phyloP scores from a whole-genome alignment of 2,113 vertebrate genomes.

The Phaethornis superciliosus region DNA sequence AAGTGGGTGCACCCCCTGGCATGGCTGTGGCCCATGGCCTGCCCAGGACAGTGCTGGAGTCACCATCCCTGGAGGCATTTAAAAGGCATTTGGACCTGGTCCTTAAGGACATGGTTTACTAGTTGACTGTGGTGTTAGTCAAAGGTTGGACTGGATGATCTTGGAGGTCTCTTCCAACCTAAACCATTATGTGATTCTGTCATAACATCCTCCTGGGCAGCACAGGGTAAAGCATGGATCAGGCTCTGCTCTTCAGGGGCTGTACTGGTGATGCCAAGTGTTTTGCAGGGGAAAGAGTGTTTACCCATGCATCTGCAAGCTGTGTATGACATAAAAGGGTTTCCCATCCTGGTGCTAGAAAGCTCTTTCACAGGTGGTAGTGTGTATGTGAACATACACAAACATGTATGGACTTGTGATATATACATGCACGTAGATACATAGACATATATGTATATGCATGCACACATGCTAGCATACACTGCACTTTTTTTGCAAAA shows the following conservation, averaged over 20 bases:
- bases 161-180: too few relatives aligned
- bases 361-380: background rate
- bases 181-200: too few relatives aligned
- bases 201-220: too few relatives aligned
- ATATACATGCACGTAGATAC: rapidly evolving
- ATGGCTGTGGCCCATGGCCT: background rate
- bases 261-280: background rate
- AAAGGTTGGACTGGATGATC: too few relatives aligned
- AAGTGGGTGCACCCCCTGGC: background rate
- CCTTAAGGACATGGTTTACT: too few relatives aligned
- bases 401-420: background rate
- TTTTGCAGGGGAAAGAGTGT: background rate
- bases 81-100: too few relatives aligned
- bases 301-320: background rate
- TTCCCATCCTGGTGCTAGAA: background rate
- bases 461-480: background rate
- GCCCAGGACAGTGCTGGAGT: too few relatives aligned
- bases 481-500: background rate
- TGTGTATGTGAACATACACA: background rate
- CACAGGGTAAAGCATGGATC: background rate
- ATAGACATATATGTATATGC: background rate
- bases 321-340: background rate
- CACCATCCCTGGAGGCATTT: too few relatives aligned
- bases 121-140: too few relatives aligned
- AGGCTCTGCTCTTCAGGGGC: background rate